A percentile compares a stretch with the other conserved stretches of the same genome.
phyloP scores from a whole-genome alignment of 1,140 invertebrate species.

The Aphis gossypii region DNA sequence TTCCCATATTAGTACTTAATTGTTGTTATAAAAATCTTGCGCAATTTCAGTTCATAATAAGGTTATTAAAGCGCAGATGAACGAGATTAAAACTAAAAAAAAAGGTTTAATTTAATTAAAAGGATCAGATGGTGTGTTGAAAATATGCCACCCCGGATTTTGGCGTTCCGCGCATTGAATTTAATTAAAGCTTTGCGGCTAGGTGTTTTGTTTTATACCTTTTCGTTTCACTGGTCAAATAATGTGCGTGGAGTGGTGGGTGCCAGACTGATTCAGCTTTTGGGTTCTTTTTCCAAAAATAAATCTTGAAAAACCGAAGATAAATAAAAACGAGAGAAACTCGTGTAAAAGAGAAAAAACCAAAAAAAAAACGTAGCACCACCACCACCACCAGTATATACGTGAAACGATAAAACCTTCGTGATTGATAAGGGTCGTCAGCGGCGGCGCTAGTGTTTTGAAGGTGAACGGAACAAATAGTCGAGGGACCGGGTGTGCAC shows the following conservation, averaged over 20 bases:
- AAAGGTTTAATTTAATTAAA: background rate
- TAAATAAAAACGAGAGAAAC: constrained; percentile 20
- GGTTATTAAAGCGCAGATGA: background rate
- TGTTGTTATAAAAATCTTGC: background rate
- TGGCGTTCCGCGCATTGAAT: background rate
- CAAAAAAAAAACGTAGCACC: background rate
- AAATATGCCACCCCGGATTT: background rate
- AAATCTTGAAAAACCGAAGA: background rate
- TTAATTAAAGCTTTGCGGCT: background rate
- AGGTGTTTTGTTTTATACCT: background rate
- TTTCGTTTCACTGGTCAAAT: background rate
- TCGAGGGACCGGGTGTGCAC: background rate
- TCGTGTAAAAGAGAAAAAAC: background rate
- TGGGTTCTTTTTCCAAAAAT: background rate
- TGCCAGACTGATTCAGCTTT: background rate
- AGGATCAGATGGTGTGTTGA: background rate
- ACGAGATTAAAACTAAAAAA: background rate
- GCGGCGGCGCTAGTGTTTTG: background rate
- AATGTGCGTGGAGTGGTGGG: rapidly evolving
- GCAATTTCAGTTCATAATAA: background rate
- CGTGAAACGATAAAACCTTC: constrained; percentile 35
- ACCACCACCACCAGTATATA: background rate
- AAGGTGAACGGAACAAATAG: constrained; percentile 51
- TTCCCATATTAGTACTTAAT: background rate
- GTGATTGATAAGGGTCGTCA: constrained; percentile 39